Conservation (phyloP, 2,888 invertebrate species). For the Limnephilus marmoratus region DNA sequence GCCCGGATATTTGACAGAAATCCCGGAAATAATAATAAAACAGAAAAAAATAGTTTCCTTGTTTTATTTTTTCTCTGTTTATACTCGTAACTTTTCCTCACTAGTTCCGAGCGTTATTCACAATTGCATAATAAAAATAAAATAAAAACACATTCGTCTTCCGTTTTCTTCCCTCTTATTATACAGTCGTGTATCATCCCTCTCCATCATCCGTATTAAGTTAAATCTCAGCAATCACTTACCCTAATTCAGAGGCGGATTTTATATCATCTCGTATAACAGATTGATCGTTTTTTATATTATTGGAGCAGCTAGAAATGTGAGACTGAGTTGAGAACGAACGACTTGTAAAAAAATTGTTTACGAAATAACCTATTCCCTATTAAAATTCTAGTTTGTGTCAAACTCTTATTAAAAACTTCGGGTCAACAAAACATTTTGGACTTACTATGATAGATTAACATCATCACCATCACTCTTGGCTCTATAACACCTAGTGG, state of each 20-base stretch:
- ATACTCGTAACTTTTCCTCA: background rate
- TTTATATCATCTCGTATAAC: background rate
- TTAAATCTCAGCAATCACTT: background rate
- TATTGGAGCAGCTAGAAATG: background rate
- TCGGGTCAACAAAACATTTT: too few species aligned
- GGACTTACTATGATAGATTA: too few species aligned
- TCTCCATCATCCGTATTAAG: background rate
- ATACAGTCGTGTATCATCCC: background rate
- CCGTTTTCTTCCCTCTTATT: background rate
- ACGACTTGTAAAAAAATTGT: background rate
- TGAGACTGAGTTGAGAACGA: background rate
- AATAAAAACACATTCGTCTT: background rate
- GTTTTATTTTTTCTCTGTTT: background rate
- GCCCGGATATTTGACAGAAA: background rate
- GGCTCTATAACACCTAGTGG: too few species aligned
- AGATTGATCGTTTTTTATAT: background rate
- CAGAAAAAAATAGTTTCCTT: background rate
- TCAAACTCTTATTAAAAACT: too few species aligned
- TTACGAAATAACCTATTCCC: background rate
- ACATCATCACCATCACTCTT: too few species aligned
- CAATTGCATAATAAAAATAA: background rate
- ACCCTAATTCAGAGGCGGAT: conserved; percentile 5
- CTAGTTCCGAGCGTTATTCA: background rate
- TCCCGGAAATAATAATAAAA: background rate
- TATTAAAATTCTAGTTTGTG: too few species aligned